A percentile compares a stretch with the other conserved stretches of the same genome.
Evolutionary conservation across 2,797 vertebrate species (phyloP).

Genomic region (Chelon auratus): DNA sequence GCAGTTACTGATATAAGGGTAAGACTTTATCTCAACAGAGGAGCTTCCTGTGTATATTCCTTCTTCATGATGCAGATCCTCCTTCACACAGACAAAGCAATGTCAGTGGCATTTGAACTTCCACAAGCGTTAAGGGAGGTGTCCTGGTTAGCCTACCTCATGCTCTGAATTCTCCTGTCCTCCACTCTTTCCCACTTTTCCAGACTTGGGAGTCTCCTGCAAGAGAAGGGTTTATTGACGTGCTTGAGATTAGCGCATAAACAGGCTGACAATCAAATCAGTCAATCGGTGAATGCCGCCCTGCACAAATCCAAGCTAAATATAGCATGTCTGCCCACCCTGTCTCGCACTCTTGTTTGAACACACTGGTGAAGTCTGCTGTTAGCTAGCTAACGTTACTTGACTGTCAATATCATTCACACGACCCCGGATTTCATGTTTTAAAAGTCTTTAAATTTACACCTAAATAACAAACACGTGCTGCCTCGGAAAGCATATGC

Average conservation of each 20-base stretch:
- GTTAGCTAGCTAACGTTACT: slow-evolving; percentile 53
- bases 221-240: slow-evolving; percentile 29
- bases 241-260: slow-evolving; percentile 4
- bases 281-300: slow-evolving; percentile 19
- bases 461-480: not conserved
- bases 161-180: slow-evolving; percentile 85
- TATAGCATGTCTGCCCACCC: slow-evolving; percentile 51
- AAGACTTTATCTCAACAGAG: not conserved
- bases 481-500: accelerated
- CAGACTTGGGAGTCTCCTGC: slow-evolving; percentile 84
- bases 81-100: not conserved
- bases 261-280: slow-evolving; percentile 9
- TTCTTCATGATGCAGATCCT: not conserved
- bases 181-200: slow-evolving; percentile 84
- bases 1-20: not conserved
- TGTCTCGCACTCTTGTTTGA: slow-evolving; percentile 46
- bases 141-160: slow-evolving; percentile 76
- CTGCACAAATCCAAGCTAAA: slow-evolving; percentile 52
- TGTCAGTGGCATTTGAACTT: slow-evolving; percentile 8
- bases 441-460: not conserved
- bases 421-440: slow-evolving; percentile 28
- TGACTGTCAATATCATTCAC: slow-evolving; percentile 8
- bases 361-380: slow-evolving; percentile 43
- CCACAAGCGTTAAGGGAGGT: not conserved
- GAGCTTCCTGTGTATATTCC: not conserved